These are phyloP conservation scores for Archips crataeganus DNA, from an alignment of 2,888 invertebrate genomes.

Conservation along the genomic window DNA sequence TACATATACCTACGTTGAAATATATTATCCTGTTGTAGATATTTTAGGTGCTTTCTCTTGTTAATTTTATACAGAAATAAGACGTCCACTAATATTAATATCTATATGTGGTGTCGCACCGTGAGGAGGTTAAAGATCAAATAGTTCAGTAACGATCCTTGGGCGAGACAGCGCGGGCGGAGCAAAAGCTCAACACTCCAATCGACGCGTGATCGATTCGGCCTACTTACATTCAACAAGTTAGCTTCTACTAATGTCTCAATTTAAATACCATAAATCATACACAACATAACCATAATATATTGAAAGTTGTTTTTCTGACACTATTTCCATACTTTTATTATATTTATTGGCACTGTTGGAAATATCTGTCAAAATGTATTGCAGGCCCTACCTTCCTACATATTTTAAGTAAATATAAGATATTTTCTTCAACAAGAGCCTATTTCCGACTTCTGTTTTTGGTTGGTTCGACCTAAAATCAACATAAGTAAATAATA, in stretches of 20 bases:
- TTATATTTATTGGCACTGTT: background rate
- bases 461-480: no score
- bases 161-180: slow-evolving; percentile 42
- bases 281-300: background rate
- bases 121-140: slow-evolving; percentile 62
- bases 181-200: slow-evolving; percentile 52
- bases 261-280: slow-evolving; percentile 33
- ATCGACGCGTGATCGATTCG: slow-evolving; percentile 65
- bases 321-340: background rate
- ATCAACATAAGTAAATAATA: no score
- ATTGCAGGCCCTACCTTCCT: background rate
- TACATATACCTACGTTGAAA: background rate
- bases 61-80: slow-evolving; percentile 8
- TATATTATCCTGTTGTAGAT: background rate
- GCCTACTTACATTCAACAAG: slow-evolving; percentile 58
- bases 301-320: background rate
- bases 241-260: slow-evolving; percentile 42
- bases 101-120: slow-evolving; percentile 25
- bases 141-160: slow-evolving; percentile 52
- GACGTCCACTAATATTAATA: slow-evolving; percentile 6
- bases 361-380: background rate
- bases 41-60: slow-evolving; percentile 9
- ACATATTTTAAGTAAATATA: no score
- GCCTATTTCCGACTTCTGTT: no score
- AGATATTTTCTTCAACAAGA: no score